phyloP scores from a whole-genome alignment of 2,113 vertebrate genomes.

The Turdus rufiventris region DNA sequence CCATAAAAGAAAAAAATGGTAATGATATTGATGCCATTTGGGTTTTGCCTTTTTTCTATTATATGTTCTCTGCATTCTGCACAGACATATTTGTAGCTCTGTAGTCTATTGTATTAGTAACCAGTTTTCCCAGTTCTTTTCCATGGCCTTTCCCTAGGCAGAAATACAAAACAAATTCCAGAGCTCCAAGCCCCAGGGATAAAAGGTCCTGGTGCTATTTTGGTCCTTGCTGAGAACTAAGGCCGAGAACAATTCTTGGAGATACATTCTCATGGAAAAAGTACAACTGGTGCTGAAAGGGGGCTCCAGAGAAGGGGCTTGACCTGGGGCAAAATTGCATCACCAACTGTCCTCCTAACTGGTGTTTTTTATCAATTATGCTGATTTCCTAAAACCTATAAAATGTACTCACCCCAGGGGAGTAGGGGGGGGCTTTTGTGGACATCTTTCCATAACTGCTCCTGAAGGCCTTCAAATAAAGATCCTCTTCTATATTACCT shows the following conservation, averaged over 20 bases:
- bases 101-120: background rate
- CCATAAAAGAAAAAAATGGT: background rate
- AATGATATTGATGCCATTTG: background rate
- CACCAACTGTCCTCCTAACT: background rate
- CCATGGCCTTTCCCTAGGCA: background rate
- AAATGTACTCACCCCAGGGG: background rate
- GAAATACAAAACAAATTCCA: background rate
- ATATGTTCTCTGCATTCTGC: background rate
- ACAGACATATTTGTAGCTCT: background rate
- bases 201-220: background rate
- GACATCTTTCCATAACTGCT: too few species aligned
- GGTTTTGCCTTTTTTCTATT: background rate
- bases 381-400: background rate
- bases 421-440: background rate
- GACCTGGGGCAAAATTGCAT: too few species aligned
- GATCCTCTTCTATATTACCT: background rate
- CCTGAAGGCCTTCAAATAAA: too few species aligned
- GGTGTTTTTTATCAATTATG: background rate
- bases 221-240: too few species aligned
- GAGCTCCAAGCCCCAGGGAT: rapidly evolving
- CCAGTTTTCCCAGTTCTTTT: background rate
- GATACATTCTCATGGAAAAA: background rate
- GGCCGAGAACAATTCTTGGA: rapidly evolving
- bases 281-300: background rate
- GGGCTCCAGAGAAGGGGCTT: background rate